Conservation (phyloP, 2,888 invertebrate genomes). For the Spodoptera picta region DNA sequence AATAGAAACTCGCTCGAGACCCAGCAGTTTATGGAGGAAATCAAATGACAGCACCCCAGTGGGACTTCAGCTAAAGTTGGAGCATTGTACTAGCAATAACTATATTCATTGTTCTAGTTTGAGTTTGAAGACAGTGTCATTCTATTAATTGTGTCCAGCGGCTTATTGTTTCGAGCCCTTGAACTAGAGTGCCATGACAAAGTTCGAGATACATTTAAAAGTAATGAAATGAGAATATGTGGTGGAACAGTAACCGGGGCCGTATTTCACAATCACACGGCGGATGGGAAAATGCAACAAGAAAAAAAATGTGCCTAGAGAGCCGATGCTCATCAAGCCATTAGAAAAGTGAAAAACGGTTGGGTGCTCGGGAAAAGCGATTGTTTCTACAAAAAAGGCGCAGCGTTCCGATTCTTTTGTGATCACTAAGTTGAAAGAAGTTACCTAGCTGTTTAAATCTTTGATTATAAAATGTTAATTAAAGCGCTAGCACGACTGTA, state of each 20-base stretch:
- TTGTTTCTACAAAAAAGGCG: slow-evolving; percentile 36
- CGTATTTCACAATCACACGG: slow-evolving; percentile 16
- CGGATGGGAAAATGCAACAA: slow-evolving; percentile 21
- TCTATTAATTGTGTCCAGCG: background rate
- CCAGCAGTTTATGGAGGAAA: slow-evolving; percentile 18
- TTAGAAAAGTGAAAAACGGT: slow-evolving; percentile 45
- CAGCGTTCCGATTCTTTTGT: slow-evolving; percentile 29
- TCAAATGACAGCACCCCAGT: slow-evolving; percentile 15
- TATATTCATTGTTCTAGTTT: slow-evolving; percentile 18
- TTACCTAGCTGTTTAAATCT: slow-evolving; percentile 23
- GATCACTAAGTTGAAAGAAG: slow-evolving; percentile 18
- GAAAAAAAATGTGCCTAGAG: slow-evolving; percentile 38
- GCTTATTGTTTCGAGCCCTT: background rate
- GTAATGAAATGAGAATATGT: slow-evolving; percentile 12
- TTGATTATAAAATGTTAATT: slow-evolving; percentile 1
- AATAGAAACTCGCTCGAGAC: slow-evolving; percentile 25
- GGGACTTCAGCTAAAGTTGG: slow-evolving; percentile 13
- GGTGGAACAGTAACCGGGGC: slow-evolving; percentile 4
- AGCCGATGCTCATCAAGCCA: slow-evolving; percentile 50
- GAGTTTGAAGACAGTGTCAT: slow-evolving; percentile 5
- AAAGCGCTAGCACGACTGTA: no score
- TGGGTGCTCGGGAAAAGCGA: slow-evolving; percentile 30
- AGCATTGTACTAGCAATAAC: slow-evolving; percentile 8
- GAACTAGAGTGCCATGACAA: background rate
- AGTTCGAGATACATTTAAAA: background rate